A percentile compares a stretch with the other conserved stretches of the same genome.
Conservation (phyloP, 92 coral and sea anemone species). For the Epizoanthus ramosus region DNA sequence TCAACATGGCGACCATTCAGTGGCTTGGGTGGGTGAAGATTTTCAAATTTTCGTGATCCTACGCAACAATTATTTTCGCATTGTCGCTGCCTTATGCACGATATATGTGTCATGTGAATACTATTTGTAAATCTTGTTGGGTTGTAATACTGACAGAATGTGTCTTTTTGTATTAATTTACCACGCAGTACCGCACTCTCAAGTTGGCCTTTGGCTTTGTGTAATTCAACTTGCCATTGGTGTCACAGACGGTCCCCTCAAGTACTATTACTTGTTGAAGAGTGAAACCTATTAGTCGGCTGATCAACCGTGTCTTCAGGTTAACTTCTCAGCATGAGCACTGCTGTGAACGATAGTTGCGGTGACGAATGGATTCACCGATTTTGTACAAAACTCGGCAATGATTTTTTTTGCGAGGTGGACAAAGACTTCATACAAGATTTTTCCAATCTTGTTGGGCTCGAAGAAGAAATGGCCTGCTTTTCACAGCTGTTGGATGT, state of each 20-base stretch:
- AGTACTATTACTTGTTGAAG: too few species aligned
- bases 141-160: not conserved
- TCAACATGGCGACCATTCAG: slow-evolving; percentile 28
- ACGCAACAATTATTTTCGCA: slow-evolving; percentile 4
- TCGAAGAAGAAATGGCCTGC: slow-evolving; percentile 74
- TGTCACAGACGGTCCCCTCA: not conserved
- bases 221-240: not conserved
- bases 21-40: slow-evolving; percentile 21
- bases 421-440: slow-evolving; percentile 83
- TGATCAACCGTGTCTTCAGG: slow-evolving; percentile 5
- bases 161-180: slow-evolving; percentile 8
- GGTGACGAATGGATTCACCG: slow-evolving; percentile 80
- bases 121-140: not conserved
- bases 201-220: not conserved
- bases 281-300: slow-evolving; percentile 3
- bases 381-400: slow-evolving; percentile 84
- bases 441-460: slow-evolving; percentile 78
- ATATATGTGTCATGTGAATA: not conserved
- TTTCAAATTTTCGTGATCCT: slow-evolving; percentile 6
- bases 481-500: slow-evolving; percentile 71
- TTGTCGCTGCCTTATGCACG: slow-evolving; percentile 18
- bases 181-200: not conserved
- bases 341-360: slow-evolving; percentile 11
- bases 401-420: slow-evolving; percentile 88
- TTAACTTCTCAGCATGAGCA: slow-evolving; percentile 28